Evolutionary conservation across 2,797 vertebrate genomes (phyloP), one percentile per base, ranked within the genome.

Genomic region (Girardinus metallicus): DNA sequence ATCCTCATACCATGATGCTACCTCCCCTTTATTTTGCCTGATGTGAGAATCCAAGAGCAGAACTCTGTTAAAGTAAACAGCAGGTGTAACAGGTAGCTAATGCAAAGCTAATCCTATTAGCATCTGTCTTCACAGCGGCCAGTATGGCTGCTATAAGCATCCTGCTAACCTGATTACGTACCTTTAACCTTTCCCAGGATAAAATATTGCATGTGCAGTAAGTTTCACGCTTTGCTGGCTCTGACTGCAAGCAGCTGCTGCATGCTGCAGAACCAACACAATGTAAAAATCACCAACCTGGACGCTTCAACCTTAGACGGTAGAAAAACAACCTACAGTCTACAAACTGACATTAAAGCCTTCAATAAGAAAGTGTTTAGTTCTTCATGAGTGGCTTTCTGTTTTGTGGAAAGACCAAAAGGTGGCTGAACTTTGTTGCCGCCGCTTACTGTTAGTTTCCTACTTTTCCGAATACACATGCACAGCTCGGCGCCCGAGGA

Each of bases 141-240:
- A 78, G 87, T 81, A 82, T 83, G 79, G 83, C 76, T 31, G 64
- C 78, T 72, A 82, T 81, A 85, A 74, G 83, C 81, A 60, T 83
- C 77, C 36, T 5, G 47, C 85, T 90, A 83, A 87, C 82, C 83
- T 70, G 13, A 78, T 73, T 64, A 41, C 81, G 79, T 85, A 73
- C 21, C 75, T 57, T 72, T 26, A 49, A 72, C 62, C 31, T 44
- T 76, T 46, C 71, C 39, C 13, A 72, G 26, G 4, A 1, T 23
- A 41, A 29, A 77, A 55, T 23, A 60, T 51, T 73, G 71, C 62
- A 9, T 46, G 34, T 47, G 73, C 53, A 43, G 62, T 60, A 77
- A 72, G 53, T 71, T 80, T 51, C 53, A 31, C 15, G 6, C 73
- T 44, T 72, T 53, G 73, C 76, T 70, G 84, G 66, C 31, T 87